Evolutionary conservation across 2,888 invertebrate species (phyloP).

Genomic region (Apamea anceps): DNA sequence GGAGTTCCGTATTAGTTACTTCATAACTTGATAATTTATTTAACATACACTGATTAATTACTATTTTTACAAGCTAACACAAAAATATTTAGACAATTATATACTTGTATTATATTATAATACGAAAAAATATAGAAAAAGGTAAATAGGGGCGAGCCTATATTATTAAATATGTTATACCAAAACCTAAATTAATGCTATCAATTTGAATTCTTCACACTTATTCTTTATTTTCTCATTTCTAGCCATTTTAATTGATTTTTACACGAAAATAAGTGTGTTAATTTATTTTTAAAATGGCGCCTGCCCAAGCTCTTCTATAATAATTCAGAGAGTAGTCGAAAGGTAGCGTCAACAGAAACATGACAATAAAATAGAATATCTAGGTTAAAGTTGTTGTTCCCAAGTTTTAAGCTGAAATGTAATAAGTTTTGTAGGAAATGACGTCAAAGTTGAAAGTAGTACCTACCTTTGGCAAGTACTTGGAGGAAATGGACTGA

Average conservation of each 20-base stretch:
- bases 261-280: background rate
- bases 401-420: conserved; percentile 9
- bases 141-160: no score
- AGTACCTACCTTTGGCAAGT: background rate
- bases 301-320: background rate
- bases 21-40: background rate
- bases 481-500: background rate
- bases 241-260: no score
- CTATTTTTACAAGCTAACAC: no score
- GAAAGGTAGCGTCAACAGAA: conserved; percentile 34
- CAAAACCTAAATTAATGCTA: no score
- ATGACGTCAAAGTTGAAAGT: conserved; percentile 1
- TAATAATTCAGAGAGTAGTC: background rate
- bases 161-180: background rate
- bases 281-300: background rate
- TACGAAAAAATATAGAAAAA: no score
- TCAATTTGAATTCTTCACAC: no score
- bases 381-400: conserved; percentile 55
- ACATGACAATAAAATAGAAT: conserved; percentile 34
- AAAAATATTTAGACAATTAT: no score
- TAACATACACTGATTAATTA: no score
- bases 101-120: no score
- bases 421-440: conserved; percentile 19
- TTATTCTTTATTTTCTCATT: no score
- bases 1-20: no score